Evolutionary conservation across 2,797 vertebrate genomes (phyloP).

Genomic region (Varecia variegata): DNA sequence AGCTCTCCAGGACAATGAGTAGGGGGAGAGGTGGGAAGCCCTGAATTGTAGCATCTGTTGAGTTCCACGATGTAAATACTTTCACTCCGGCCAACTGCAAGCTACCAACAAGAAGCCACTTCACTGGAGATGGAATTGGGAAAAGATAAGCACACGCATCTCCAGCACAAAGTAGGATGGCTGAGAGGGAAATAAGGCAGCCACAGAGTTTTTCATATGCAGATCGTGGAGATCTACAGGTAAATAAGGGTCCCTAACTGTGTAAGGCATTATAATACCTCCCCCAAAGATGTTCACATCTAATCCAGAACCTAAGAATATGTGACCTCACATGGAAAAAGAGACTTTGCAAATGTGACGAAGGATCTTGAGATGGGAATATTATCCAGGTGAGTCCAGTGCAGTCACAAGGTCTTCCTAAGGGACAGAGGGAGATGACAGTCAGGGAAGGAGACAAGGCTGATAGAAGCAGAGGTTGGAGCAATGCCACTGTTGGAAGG

Average conservation of each 20-base stretch:
- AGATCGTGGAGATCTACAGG: neutral
- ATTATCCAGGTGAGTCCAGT: neutral
- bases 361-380: neutral
- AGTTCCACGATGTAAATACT: neutral
- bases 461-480: neutral
- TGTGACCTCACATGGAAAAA: neutral
- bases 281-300: neutral
- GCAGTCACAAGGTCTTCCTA: neutral
- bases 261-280: neutral
- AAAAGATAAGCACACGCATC: neutral
- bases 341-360: neutral
- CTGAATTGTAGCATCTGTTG: neutral
- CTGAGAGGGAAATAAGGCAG: neutral
- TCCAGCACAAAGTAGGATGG: neutral
- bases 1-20: neutral
- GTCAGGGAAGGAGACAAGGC: neutral
- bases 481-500: neutral
- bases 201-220: neutral
- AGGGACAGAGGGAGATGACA: neutral
- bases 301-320: neutral
- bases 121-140: neutral
- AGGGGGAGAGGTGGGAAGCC: rapidly evolving
- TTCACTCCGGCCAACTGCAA: neutral
- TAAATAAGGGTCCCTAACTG: neutral
- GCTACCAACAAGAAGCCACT: neutral